These are phyloP conservation scores for Eulemur rufifrons DNA, from an alignment of 2,113 vertebrate species.

Conservation along the genomic window DNA sequence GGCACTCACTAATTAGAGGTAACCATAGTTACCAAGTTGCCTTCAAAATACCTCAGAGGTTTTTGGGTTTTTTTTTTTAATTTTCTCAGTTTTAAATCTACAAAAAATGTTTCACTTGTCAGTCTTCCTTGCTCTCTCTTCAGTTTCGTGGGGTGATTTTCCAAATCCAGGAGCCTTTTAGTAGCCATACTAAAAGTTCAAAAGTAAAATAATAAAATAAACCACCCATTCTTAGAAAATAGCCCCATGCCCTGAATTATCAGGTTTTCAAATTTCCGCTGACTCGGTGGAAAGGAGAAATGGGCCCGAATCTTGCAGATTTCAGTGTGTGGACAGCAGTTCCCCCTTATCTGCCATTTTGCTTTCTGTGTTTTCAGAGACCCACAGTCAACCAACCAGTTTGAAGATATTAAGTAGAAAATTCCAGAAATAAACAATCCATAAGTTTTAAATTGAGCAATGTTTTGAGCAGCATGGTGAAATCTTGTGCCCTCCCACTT, in stretches of 20 bases:
- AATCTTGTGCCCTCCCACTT: not conserved
- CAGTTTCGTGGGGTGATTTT: not conserved
- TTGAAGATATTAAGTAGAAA: not conserved
- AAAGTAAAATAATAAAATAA: not conserved
- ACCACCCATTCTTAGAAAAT: not conserved
- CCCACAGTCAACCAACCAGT: not conserved
- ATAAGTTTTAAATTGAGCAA: not conserved
- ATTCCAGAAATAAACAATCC: not conserved
- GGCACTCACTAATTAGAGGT: conserved; percentile 59
- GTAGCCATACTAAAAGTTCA: not conserved
- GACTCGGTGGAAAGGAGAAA: not conserved
- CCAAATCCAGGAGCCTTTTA: not conserved
- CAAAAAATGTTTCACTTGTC: not conserved
- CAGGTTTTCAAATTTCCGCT: not conserved
- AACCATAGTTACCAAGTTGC: conserved; percentile 62
- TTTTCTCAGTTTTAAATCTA: conserved; percentile 4
- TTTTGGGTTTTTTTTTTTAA: not conserved
- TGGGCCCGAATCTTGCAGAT: too few species aligned
- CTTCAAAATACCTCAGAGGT: conserved; percentile 1
- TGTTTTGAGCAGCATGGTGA: not conserved
- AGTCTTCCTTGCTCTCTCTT: not conserved
- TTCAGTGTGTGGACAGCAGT: not conserved
- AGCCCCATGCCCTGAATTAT: not conserved
- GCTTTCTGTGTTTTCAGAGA: not conserved
- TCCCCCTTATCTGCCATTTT: not conserved